Percentiles rank a stretch among this genome's conserved stretches.
These are phyloP conservation scores for Eilema caniola DNA, from an alignment of 2,888 invertebrate species.

Conservation along the genomic window DNA sequence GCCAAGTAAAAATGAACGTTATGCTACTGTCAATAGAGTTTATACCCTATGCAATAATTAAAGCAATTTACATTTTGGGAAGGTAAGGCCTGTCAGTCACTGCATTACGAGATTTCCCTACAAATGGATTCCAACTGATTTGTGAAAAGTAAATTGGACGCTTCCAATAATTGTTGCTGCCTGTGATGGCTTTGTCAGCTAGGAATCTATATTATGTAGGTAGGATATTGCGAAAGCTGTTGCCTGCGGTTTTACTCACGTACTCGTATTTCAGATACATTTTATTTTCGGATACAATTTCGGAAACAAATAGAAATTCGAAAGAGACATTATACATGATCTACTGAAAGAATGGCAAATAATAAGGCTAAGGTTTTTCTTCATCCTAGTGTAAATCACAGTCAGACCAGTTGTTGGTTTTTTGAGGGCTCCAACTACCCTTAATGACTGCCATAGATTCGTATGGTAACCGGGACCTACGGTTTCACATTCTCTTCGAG, in stretches of 20 bases:
- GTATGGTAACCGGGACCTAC: too few relatives aligned
- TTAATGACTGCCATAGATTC: too few relatives aligned
- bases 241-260: neutral
- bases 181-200: constrained; percentile 6
- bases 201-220: too few relatives aligned
- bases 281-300: too few relatives aligned
- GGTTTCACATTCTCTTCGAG: too few relatives aligned
- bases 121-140: constrained; percentile 49
- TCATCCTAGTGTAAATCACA: too few relatives aligned
- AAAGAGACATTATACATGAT: neutral
- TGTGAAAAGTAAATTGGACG: constrained; percentile 46
- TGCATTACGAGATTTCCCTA: constrained; percentile 34
- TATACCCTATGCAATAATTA: constrained; percentile 28
- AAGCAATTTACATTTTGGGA: constrained; percentile 48
- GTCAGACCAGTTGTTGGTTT: too few relatives aligned
- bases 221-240: neutral
- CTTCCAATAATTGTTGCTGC: constrained; percentile 36
- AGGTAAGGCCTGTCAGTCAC: constrained; percentile 44
- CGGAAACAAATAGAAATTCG: too few relatives aligned
- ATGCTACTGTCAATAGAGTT: constrained; percentile 19
- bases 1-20: constrained; percentile 32
- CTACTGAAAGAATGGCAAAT: neutral
- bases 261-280: neutral
- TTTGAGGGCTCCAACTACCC: too few relatives aligned
- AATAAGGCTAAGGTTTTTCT: too few relatives aligned